These are phyloP conservation scores for Sicus ferrugineus DNA, from an alignment of 2,888 invertebrate genomes.

Conservation along the genomic window DNA sequence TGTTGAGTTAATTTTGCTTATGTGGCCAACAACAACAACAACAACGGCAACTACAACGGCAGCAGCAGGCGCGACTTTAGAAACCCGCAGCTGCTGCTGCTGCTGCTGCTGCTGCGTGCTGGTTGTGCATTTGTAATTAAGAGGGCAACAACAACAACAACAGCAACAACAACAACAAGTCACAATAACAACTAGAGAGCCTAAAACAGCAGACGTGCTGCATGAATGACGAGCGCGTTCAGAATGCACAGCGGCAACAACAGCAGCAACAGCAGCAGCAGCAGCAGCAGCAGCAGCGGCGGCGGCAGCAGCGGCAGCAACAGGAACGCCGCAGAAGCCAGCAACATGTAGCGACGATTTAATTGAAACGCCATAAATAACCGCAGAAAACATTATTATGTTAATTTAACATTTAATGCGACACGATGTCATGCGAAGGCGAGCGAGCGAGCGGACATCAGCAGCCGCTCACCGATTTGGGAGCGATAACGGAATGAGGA, in stretches of 20 bases:
- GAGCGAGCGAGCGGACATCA: not conserved
- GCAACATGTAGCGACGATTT: constrained; percentile 34
- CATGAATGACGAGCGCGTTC: too few relatives aligned
- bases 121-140: constrained; percentile 36
- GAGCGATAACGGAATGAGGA: too few relatives aligned
- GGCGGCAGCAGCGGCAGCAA: not conserved
- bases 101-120: constrained; percentile 9
- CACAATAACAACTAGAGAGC: not conserved
- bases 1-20: not conserved
- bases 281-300: not conserved
- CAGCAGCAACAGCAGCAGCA: constrained; percentile 12
- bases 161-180: not conserved
- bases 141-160: constrained; percentile 14
- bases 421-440: constrained; percentile 32
- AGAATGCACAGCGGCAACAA: too few relatives aligned
- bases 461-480: not conserved
- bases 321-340: constrained; percentile 12
- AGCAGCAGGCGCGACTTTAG: not conserved
- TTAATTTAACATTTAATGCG: constrained; percentile 39
- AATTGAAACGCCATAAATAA: constrained; percentile 41
- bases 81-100: not conserved
- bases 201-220: too few relatives aligned
- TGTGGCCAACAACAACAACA: not conserved
- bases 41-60: not conserved
- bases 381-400: constrained; percentile 36